phyloP scores from a whole-genome alignment of 1,140 invertebrate genomes.

The Cephus cinctus region DNA sequence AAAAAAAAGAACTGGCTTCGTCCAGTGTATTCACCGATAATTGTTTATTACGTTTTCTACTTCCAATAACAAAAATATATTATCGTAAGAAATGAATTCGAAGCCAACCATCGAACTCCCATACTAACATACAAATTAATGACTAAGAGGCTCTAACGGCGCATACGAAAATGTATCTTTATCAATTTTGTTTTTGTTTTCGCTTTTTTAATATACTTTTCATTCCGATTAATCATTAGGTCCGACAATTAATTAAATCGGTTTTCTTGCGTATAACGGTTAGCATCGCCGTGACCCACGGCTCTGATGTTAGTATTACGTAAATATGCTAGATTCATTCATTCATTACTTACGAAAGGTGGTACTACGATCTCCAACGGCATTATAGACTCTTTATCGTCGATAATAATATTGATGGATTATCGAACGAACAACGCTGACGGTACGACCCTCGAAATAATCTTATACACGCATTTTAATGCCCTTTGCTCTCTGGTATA shows the following conservation, averaged over 20 bases:
- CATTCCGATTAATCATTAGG: too few relatives aligned
- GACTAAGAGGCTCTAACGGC: conserved; percentile 14
- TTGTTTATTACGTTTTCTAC: conserved; percentile 30
- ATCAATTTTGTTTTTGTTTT: background rate
- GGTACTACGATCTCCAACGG: background rate
- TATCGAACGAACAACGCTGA: background rate
- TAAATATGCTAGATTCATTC: background rate
- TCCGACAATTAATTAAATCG: too few relatives aligned
- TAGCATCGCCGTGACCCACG: background rate
- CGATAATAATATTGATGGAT: background rate
- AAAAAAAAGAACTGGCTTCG: too few relatives aligned
- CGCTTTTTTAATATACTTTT: background rate
- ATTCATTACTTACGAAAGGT: background rate
- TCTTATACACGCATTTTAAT: too few relatives aligned
- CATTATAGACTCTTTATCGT: background rate
- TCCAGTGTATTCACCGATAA: too few relatives aligned
- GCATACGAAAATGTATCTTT: background rate
- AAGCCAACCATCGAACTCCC: conserved; percentile 25
- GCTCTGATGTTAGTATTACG: background rate
- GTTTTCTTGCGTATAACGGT: too few relatives aligned
- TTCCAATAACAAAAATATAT: conserved; percentile 41
- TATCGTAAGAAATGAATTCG: conserved; percentile 34
- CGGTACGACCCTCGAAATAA: background rate
- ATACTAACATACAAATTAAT: conserved; percentile 31
- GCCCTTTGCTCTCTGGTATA: too few relatives aligned